Evolutionary conservation across 2,797 vertebrate species (phyloP), one percentile per base, ranked within the genome.

Genomic region (Telmatherina bonti): DNA sequence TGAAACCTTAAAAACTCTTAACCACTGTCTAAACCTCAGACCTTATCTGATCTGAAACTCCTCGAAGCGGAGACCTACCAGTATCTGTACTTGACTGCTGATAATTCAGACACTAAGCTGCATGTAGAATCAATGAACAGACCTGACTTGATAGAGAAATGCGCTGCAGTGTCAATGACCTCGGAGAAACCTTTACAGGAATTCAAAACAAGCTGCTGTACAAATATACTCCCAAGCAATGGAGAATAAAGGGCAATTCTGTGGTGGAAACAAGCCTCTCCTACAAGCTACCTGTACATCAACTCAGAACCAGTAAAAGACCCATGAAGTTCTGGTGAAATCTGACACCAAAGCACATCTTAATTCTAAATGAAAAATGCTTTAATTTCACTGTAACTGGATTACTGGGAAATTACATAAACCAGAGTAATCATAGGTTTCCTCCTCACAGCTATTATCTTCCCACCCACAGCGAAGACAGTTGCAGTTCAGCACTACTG

Each of bases 381-480:
- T 84, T 79, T 54, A 20, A 80, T 87, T 82, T 89, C 83, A 79
- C 86, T 88, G 54, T 84, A 84, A 90, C 89, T 85, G 78, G 68
- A 82, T 84, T 74, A 64, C 24, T 0, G 15, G 73, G 76, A 81
- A 88, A 87, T 89, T 51, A 83, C 43, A 84, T 62, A 72, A 89
- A 86, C 64, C 72, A 70, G 51, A 74, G 63, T 88, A 89, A 90
- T 90, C 72, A 89, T 62, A 84, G 88, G 84, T 80, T 89, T 83
- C 62, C 67, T 55, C 55, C 67, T 77, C 75, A 58, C 47, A 18
- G 22, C 82, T 63, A 84, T 89, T 85, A 88, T 88, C 83, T 79
- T 71, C 82, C 76, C 83, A 86, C 86, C 78, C 86, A 84, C 80
- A 72, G 66, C 18, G 79, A 63, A 89, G 88, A 84, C 78, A 71